These are phyloP conservation scores for Protodeltote pygarga DNA, from an alignment of 2,888 invertebrate genomes.

Conservation along the genomic window DNA sequence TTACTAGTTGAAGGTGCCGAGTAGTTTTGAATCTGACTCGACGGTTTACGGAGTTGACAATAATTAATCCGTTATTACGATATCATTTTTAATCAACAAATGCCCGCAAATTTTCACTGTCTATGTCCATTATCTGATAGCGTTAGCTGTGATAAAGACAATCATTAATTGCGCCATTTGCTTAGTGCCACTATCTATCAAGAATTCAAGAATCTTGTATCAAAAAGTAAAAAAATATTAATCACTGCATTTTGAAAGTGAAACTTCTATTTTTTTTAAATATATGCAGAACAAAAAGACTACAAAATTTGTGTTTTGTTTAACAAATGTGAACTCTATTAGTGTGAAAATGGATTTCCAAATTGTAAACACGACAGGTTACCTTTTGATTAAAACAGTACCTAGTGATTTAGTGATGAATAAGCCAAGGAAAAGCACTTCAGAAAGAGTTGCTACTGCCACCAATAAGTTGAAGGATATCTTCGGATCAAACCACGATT, in stretches of 20 bases:
- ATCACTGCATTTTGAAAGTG: not conserved
- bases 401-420: slow-evolving; percentile 28
- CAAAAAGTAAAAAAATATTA: not conserved
- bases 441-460: no score
- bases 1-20: not conserved
- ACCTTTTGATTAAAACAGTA: slow-evolving; percentile 23
- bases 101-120: slow-evolving; percentile 15
- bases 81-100: slow-evolving; percentile 18
- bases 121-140: slow-evolving; percentile 41
- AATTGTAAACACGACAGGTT: slow-evolving; percentile 43
- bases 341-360: slow-evolving; percentile 49
- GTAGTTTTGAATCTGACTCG: not conserved
- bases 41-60: not conserved
- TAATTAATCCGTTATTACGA: slow-evolving; percentile 3
- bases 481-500: slow-evolving; percentile 67
- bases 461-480: slow-evolving; percentile 61
- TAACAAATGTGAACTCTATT: slow-evolving; percentile 14
- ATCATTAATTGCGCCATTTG: slow-evolving; percentile 44
- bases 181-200: slow-evolving; percentile 23
- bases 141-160: slow-evolving; percentile 32
- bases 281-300: not conserved
- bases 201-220: not conserved
- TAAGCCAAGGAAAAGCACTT: slow-evolving; percentile 62
- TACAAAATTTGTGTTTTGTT: slow-evolving; percentile 8
- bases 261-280: not conserved